phyloP scores from a whole-genome alignment of 2,113 vertebrate genomes.

The Laticauda laticaudata region DNA sequence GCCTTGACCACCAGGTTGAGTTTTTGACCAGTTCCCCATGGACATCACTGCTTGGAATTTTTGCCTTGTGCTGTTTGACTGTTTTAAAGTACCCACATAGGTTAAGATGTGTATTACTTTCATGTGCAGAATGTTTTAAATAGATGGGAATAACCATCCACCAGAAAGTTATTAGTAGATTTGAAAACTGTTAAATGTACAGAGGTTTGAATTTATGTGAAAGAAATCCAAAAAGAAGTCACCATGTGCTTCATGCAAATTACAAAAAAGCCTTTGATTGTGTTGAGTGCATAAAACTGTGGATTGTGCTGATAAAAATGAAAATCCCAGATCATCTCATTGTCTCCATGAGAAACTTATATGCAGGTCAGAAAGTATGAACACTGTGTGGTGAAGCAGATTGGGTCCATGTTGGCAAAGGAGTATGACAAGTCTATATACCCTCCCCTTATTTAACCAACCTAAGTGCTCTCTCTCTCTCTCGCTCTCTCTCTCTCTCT shows the following conservation, averaged over 20 bases:
- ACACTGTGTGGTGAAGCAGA: not conserved
- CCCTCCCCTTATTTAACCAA: not conserved
- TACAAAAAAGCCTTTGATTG: not conserved
- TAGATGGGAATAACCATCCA: not conserved
- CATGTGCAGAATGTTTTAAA: not conserved
- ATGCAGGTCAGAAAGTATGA: not conserved
- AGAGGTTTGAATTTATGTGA: not conserved
- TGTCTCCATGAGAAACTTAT: not conserved
- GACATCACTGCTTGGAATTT: not conserved
- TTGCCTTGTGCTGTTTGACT: not conserved
- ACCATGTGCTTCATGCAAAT: not conserved
- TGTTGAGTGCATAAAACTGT: not conserved
- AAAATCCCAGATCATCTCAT: not conserved
- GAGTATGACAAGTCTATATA: not conserved
- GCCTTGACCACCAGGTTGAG: not conserved
- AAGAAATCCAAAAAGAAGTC: not conserved
- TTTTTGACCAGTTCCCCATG: not conserved
- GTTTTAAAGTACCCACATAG: not conserved
- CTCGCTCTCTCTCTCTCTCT: too few species aligned
- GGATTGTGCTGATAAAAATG: not conserved
- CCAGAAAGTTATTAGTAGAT: not conserved
- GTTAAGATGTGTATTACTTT: not conserved
- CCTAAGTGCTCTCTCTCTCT: not conserved
- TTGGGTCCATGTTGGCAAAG: not conserved
- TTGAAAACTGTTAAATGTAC: not conserved